These are phyloP conservation scores for Colinus virginianus DNA, from an alignment of 2,113 vertebrate species.

Conservation along the genomic window DNA sequence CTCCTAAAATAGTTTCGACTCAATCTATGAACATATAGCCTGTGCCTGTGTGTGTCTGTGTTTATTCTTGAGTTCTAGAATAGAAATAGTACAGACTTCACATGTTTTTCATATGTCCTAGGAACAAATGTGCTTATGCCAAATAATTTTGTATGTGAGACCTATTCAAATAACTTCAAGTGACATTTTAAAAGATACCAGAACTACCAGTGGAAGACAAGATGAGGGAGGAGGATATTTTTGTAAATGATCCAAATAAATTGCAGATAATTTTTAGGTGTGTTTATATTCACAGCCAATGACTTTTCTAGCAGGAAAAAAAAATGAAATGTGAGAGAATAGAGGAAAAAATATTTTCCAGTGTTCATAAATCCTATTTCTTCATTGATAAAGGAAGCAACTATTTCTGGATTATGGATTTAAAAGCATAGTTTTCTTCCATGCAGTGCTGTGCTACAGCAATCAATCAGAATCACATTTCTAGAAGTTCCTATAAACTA, in stretches of 20 bases:
- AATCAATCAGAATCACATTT: background rate
- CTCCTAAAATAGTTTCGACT: background rate
- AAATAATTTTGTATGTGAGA: constrained; percentile 24
- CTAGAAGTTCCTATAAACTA: background rate
- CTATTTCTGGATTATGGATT: background rate
- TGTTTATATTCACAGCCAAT: background rate
- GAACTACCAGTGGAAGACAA: background rate
- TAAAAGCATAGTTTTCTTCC: background rate
- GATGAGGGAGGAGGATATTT: background rate
- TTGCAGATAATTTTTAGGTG: constrained; percentile 6
- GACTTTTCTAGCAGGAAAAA: background rate
- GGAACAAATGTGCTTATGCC: background rate
- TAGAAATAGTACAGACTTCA: constrained; percentile 8
- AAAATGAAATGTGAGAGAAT: background rate
- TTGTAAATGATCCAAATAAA: constrained; percentile 8
- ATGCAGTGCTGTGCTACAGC: background rate
- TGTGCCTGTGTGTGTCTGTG: background rate
- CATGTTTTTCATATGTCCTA: constrained; percentile 67
- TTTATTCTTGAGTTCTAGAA: background rate
- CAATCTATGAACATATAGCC: background rate
- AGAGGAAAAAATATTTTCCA: background rate
- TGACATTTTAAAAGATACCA: constrained; percentile 13
- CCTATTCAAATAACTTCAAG: constrained; percentile 24
- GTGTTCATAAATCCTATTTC: background rate
- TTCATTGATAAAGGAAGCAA: constrained; percentile 19